A percentile compares a stretch with the other conserved stretches of the same genome.
Conservation (phyloP, 92 coral and sea anemone genomes). For the Montipora capitata region DNA sequence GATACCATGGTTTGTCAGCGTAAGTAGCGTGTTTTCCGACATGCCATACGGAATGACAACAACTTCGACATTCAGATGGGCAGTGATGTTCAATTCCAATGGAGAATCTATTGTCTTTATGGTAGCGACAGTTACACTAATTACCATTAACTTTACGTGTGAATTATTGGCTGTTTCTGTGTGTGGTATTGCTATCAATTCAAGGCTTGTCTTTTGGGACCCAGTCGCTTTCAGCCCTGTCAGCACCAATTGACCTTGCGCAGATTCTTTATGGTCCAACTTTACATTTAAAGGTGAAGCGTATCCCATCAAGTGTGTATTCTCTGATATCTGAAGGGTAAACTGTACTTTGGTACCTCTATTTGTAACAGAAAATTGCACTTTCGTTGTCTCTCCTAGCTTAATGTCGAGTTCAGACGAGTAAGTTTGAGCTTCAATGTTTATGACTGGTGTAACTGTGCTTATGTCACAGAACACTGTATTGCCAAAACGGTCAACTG, state of each 20-base stretch:
- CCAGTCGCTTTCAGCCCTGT: conserved; percentile 33
- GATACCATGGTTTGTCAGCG: conserved; percentile 12
- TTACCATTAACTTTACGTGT: conserved; percentile 11
- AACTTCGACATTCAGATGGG: neutral
- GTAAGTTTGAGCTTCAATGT: conserved; percentile 3
- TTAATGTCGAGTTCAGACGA: neutral
- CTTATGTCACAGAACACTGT: conserved; percentile 42
- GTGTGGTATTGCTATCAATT: conserved; percentile 15
- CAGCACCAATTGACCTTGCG: conserved; percentile 21
- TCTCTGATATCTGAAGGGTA: conserved; percentile 2
- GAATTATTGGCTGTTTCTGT: neutral
- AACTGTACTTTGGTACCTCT: conserved; percentile 24
- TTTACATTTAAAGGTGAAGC: conserved; percentile 17
- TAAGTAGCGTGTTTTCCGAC: neutral
- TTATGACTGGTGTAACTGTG: conserved; percentile 26
- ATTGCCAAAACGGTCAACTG: conserved; percentile 58
- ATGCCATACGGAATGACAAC: conserved; percentile 11
- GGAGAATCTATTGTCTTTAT: neutral
- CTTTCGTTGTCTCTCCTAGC: conserved; percentile 10
- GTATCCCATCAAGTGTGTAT: conserved; percentile 11
- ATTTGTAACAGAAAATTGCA: conserved; percentile 25
- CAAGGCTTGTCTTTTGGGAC: conserved; percentile 6
- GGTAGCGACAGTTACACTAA: conserved; percentile 10
- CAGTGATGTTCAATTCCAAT: conserved; percentile 18
- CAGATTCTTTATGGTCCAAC: conserved; percentile 21